Evolutionary conservation across 2,888 invertebrate genomes (phyloP).

Genomic region (Rhagium mordax): DNA sequence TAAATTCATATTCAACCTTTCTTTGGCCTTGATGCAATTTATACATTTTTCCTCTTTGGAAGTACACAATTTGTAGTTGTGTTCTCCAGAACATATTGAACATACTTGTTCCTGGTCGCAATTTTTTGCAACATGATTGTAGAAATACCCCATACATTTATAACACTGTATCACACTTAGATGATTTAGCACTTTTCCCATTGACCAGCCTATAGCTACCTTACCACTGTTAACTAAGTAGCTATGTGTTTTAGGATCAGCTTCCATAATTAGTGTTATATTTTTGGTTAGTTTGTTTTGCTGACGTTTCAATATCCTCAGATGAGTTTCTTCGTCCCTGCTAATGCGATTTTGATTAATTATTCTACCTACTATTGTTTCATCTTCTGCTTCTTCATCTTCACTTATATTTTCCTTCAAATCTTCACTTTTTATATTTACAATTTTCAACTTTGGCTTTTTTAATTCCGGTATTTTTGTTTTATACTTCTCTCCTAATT

Average conservation of each 20-base stretch:
- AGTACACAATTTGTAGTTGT: too few relatives aligned
- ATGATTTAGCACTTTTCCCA: too few relatives aligned
- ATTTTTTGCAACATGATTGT: too few relatives aligned
- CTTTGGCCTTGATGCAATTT: too few relatives aligned
- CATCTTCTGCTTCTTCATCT: neutral
- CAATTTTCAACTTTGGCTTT: neutral
- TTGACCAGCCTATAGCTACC: too few relatives aligned
- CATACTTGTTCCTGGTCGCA: too few relatives aligned
- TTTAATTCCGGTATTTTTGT: neutral
- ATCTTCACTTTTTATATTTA: neutral
- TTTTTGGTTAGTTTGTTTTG: neutral
- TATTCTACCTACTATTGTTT: neutral
- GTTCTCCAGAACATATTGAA: too few relatives aligned
- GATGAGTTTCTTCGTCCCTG: neutral
- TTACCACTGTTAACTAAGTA: neutral
- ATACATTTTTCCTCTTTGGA: too few relatives aligned
- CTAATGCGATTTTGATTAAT: neutral
- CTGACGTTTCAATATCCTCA: neutral
- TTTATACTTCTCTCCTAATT: neutral
- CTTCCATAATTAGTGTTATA: neutral
- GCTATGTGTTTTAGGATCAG: neutral
- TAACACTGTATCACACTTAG: too few relatives aligned
- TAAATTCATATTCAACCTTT: neutral
- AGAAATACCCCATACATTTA: too few relatives aligned
- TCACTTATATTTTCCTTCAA: neutral